These are phyloP conservation scores for Bujurquina vittata DNA, from an alignment of 2,113 vertebrate species.

Conservation along the genomic window DNA sequence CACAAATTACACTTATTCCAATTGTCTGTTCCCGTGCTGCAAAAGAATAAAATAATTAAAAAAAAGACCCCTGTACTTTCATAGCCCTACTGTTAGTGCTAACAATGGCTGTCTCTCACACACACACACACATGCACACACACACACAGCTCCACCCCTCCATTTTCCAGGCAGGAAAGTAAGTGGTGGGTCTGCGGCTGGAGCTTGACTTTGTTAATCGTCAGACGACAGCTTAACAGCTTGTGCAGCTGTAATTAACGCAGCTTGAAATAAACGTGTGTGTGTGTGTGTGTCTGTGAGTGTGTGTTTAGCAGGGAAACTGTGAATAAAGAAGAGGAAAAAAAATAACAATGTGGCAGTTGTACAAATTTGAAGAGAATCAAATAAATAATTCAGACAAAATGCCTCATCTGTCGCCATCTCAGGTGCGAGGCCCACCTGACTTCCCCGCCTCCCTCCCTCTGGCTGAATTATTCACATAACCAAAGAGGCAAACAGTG, in stretches of 20 bases:
- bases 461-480: conserved; percentile 80
- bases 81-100: conserved; percentile 61
- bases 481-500: conserved; percentile 73
- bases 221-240: conserved; percentile 81
- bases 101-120: conserved; percentile 64
- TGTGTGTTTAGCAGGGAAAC: not conserved
- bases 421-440: conserved; percentile 77
- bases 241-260: conserved; percentile 78
- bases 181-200: conserved; percentile 64
- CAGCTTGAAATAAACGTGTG: conserved; percentile 76
- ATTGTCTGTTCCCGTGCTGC: conserved; percentile 70
- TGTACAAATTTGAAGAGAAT: conserved; percentile 69
- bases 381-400: conserved; percentile 79
- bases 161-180: conserved; percentile 65
- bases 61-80: conserved; percentile 62
- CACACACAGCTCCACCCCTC: conserved; percentile 48
- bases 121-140: not conserved
- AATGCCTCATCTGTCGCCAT: conserved; percentile 70
- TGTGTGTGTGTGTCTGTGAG: conserved; percentile 28
- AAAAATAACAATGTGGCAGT: conserved; percentile 54
- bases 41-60: conserved; percentile 57
- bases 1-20: conserved; percentile 74
- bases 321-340: not conserved
- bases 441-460: conserved; percentile 46
- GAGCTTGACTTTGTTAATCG: conserved; percentile 80